These are phyloP conservation scores for Ephydatia muelleri DNA, from an alignment of 37 sponge, comb jelly and placozoan genomes.

Conservation along the genomic window DNA sequence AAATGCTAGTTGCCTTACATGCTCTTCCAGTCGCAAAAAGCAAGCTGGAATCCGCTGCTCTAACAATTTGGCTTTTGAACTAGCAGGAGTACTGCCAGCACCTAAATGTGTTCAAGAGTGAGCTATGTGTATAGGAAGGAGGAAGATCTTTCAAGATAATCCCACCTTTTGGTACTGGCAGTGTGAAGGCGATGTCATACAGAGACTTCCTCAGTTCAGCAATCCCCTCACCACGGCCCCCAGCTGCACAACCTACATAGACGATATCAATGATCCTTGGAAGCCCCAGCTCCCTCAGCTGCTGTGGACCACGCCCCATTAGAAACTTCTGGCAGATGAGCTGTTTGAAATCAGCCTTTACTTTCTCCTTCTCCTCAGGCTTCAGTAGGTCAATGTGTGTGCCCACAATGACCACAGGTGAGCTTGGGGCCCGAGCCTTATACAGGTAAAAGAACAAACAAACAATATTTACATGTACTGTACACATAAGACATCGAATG, in stretches of 20 bases:
- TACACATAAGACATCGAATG: too few relatives aligned
- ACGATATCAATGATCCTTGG: constrained; percentile 77
- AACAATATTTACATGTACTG: too few relatives aligned
- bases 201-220: constrained; percentile 66
- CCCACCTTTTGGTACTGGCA: constrained; percentile 56
- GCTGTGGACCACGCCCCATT: constrained; percentile 49
- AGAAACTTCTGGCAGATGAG: constrained; percentile 58
- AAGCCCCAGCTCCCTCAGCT: constrained; percentile 74
- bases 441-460: not conserved
- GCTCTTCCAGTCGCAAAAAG: constrained; percentile 76
- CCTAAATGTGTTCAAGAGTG: not conserved
- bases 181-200: constrained; percentile 76
- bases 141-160: not conserved
- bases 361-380: constrained; percentile 58
- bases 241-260: constrained; percentile 73
- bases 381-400: constrained; percentile 79
- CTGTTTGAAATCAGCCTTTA: constrained; percentile 42
- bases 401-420: constrained; percentile 90
- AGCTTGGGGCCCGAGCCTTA: constrained; percentile 87
- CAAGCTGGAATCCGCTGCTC: constrained; percentile 84
- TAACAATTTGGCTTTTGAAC: constrained; percentile 58
- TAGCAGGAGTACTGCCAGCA: constrained; percentile 10
- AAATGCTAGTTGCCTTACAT: constrained; percentile 51
- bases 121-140: not conserved
- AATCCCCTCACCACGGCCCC: constrained; percentile 65